Base-by-base conservation (phyloP, 2,113 vertebrate species). In the Pelusios castaneus region DNA sequence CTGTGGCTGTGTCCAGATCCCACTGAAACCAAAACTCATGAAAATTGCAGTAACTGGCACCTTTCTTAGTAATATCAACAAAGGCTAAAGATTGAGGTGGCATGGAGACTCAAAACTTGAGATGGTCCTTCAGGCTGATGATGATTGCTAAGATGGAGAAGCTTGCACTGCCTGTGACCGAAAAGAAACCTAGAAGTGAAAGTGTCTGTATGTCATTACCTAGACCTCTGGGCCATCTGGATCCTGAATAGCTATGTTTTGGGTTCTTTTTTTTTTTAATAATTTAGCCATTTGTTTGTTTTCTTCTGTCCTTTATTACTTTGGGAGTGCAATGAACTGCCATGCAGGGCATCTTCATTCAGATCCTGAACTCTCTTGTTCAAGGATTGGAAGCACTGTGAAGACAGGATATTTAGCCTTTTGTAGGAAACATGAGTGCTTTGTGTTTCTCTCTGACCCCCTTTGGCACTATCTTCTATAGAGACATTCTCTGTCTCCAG, bases 91-190 rank as follows among this genome's bases (percentile, higher is more conserved):
- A 80, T 8, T 5, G 0, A 31, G 12, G 73, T 81, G 34, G 27
- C 63, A n/a, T 67, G 8, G 63, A 70, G 34, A 70, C 9, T 70
- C 67, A 70, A 70, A 34, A 49, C 4, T 0, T 11, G 58, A 60
- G 14, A 34, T 29, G 14, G 0, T 56, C 83, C 85, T 85, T 10
- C 24, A 54, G 29, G 4, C 0, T 2, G 31, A 79, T 5, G 1
- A 1, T 93, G 78, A 5, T 14, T 84, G 2, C 47, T 47, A 54
- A 43, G 41, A 6, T 70, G 10, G 25, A 76, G 34, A 89, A 93
- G 54, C 19, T 4, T 78, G 51, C 24, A 2, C 5, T 90, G 7
- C 4, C n/a, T 41, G 19, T 22, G 67, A 67, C 67, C n/a, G n/a
- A 41, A 11, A 70, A 70, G 19, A 70, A 70, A 41, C 9, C 8